Conservation (phyloP, 2,113 vertebrate species). For the Callithrix jacchus region DNA sequence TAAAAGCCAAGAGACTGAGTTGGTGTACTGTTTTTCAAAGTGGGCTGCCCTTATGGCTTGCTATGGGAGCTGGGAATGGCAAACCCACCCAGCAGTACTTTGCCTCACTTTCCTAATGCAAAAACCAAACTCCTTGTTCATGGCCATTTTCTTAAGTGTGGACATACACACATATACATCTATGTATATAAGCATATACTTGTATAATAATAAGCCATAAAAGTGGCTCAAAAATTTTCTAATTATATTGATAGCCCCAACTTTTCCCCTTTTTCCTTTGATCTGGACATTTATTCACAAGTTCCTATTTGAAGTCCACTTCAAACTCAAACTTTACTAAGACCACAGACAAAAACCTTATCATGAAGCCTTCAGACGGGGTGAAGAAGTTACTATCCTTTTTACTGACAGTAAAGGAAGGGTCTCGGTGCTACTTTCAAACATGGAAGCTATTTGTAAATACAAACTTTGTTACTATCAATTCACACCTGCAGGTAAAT, state of each 20-base stretch:
- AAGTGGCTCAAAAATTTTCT: not conserved
- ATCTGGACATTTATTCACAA: conserved; percentile 34
- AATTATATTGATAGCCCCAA: not conserved
- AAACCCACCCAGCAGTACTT: not conserved
- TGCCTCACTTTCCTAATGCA: not conserved
- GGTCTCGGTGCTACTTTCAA: not conserved
- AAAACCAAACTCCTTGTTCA: not conserved
- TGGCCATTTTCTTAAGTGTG: not conserved
- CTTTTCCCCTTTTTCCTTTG: not conserved
- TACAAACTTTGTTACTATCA: not conserved
- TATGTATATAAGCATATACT: not conserved
- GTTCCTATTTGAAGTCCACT: not conserved
- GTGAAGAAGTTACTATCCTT: not conserved
- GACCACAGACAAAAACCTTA: not conserved
- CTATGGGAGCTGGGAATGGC: not conserved
- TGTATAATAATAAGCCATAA: not conserved
- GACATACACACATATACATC: not conserved
- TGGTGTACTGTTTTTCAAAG: not conserved
- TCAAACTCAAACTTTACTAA: conserved; percentile 12
- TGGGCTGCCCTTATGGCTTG: not conserved
- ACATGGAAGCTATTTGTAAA: not conserved
- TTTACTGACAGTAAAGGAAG: not conserved
- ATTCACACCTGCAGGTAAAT: not conserved
- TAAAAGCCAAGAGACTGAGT: not conserved
- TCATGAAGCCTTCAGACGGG: not conserved